Base-by-base conservation (phyloP, 2,888 invertebrate genomes). In the Lysandra bellargus region DNA sequence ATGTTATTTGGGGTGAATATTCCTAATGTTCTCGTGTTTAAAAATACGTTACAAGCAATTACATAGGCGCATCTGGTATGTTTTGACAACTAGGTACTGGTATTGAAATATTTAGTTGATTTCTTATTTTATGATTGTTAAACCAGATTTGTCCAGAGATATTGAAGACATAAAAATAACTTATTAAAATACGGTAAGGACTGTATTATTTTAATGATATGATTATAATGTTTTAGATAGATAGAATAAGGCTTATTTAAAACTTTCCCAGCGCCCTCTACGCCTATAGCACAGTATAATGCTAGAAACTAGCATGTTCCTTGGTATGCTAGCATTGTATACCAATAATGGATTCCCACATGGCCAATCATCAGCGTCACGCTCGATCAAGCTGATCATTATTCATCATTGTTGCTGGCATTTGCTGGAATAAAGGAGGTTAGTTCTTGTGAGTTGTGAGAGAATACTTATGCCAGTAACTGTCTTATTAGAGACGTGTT, bases 331-430 rank as follows among this genome's bases (percentile, higher is more conserved):
- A 9, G 23, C 73, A n/a, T 7, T 12, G 44, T 75, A 76, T 17
- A 57, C 57, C 53, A 57, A 57, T 57, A 53, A 76, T 57, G 33
- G 76, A 33, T 76, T 75, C 75, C 33, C 76, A 76, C 76, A 57
- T 76, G 49, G 33, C 57, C 76, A 76, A 49, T 53, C 76, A 57
- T 30, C 49, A 76, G 33, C 33, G 76, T 76, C 33, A 76, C 76
- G 76, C 76, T 57, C 76, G 23, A 76, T 76, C 76, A 76, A 76
- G 76, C 76, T 57, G 17, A 76, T 76, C 76, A 76, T 76, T 76
- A 76, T 76, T 49, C 76, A 53, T 53, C 53, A 76, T 75, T 75
- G 49, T 75, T 75, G 23, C 49, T 75, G 49, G 44, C 75, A 44
- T 76, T 76, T 23, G 30, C 57, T 17, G 75, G 49, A 75, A 75